These are phyloP conservation scores for Cyanistes caeruleus DNA, from an alignment of 2,113 vertebrate species.

Conservation along the genomic window DNA sequence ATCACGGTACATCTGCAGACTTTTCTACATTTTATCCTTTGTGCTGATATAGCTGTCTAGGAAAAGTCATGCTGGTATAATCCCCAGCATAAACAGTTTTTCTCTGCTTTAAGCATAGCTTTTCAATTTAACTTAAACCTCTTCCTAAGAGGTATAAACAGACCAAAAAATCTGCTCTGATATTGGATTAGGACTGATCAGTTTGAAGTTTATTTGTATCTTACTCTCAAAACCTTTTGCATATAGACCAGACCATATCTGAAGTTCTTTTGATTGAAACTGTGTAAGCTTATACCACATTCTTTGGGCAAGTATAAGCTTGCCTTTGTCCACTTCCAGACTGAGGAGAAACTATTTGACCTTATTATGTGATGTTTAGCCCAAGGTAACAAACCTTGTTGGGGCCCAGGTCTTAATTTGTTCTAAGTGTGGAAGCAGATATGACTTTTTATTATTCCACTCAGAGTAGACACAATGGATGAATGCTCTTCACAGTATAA, in stretches of 20 bases:
- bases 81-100: slow-evolving; percentile 10
- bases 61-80: background rate
- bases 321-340: background rate
- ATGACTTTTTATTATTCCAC: background rate
- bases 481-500: background rate
- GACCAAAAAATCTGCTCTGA: background rate
- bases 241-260: background rate
- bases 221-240: background rate
- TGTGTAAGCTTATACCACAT: background rate
- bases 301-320: background rate
- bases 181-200: slow-evolving; percentile 18
- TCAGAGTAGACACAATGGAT: background rate
- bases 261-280: background rate
- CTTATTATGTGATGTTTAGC: background rate
- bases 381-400: background rate
- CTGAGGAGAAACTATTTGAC: background rate
- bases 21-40: background rate
- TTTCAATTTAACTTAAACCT: slow-evolving; percentile 38
- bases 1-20: background rate
- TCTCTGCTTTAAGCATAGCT: background rate
- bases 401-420: background rate
- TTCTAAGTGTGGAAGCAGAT: background rate
- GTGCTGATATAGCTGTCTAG: slow-evolving; percentile 11
- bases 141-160: slow-evolving; percentile 16
- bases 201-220: background rate